Evolutionary conservation across 2,888 invertebrate genomes (phyloP).

Genomic region (Melipona bicolor): DNA sequence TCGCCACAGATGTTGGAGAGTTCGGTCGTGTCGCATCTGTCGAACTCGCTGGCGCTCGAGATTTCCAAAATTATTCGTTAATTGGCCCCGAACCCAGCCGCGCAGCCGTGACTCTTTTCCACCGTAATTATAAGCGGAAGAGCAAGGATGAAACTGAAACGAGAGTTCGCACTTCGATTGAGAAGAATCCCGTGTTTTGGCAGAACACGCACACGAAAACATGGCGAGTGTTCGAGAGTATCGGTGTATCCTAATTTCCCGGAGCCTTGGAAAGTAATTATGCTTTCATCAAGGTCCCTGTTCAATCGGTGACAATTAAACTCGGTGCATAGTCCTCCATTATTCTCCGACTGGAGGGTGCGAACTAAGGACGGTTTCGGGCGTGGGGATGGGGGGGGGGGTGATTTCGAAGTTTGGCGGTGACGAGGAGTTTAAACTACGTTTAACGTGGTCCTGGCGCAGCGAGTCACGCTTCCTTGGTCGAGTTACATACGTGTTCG

Average conservation of each 20-base stretch:
- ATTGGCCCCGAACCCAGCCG: background rate
- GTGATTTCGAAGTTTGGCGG: slow-evolving; percentile 58
- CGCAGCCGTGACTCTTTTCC: background rate
- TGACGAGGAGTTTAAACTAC: slow-evolving; percentile 57
- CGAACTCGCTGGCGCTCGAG: background rate
- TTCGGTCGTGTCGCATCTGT: background rate
- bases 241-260: slow-evolving; percentile 62
- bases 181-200: slow-evolving; percentile 11
- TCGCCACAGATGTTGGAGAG: slow-evolving; percentile 8
- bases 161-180: background rate
- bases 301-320: slow-evolving; percentile 67
- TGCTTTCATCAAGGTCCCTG: slow-evolving; percentile 48
- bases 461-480: slow-evolving; percentile 33
- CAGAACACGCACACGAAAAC: slow-evolving; percentile 1
- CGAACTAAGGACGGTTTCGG: slow-evolving; percentile 47
- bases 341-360: slow-evolving; percentile 47
- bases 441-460: slow-evolving; percentile 54
- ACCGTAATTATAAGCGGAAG: background rate
- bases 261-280: slow-evolving; percentile 62
- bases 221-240: slow-evolving; percentile 19
- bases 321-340: slow-evolving; percentile 53
- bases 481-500: slow-evolving; percentile 45
- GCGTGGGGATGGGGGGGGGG: background rate
- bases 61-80: slow-evolving; percentile 4
- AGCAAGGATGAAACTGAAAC: background rate